These are phyloP conservation scores for Fragum whitleyi DNA, from an alignment of 2,888 invertebrate species.

Conservation along the genomic window DNA sequence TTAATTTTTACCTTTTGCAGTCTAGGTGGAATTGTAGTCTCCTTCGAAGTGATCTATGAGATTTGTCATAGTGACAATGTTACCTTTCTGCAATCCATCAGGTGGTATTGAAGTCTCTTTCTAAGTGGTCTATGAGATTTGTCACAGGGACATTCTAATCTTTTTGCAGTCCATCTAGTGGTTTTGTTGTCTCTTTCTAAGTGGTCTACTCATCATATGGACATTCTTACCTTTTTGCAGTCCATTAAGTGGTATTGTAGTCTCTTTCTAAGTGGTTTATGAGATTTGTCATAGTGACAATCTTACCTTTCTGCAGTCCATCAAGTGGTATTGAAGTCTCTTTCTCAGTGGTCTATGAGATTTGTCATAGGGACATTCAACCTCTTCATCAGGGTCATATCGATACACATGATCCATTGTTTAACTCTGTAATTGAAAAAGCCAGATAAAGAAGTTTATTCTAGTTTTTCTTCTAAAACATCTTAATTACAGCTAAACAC, in stretches of 20 bases:
- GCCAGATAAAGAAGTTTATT: no score
- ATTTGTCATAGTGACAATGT: slow-evolving; percentile 73
- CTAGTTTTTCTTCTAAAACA: no score
- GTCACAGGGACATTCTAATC: slow-evolving; percentile 73
- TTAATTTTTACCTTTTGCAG: slow-evolving; percentile 71
- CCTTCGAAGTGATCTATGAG: slow-evolving; percentile 69
- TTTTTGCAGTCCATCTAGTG: no score
- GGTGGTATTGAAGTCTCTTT: slow-evolving; percentile 73
- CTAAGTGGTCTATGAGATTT: slow-evolving; percentile 68
- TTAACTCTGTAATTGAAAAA: no score
- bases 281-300: slow-evolving; percentile 75
- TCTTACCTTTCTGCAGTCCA: slow-evolving; percentile 73
- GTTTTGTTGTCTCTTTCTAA: no score
- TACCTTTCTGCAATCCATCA: slow-evolving; percentile 76
- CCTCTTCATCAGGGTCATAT: slow-evolving; percentile 40
- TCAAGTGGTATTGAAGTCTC: slow-evolving; percentile 74
- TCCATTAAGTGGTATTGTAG: slow-evolving; percentile 75
- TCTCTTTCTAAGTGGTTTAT: slow-evolving; percentile 69
- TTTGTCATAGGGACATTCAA: slow-evolving; percentile 76
- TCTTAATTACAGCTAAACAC: no score
- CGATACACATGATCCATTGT: neutral
- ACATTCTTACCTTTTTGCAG: slow-evolving; percentile 72
- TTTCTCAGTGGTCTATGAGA: slow-evolving; percentile 70
- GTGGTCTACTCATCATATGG: no score
- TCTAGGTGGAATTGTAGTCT: slow-evolving; percentile 74